Evolutionary conservation across 1,140 invertebrate species (phyloP).

Genomic region (Ceratina calcarata): DNA sequence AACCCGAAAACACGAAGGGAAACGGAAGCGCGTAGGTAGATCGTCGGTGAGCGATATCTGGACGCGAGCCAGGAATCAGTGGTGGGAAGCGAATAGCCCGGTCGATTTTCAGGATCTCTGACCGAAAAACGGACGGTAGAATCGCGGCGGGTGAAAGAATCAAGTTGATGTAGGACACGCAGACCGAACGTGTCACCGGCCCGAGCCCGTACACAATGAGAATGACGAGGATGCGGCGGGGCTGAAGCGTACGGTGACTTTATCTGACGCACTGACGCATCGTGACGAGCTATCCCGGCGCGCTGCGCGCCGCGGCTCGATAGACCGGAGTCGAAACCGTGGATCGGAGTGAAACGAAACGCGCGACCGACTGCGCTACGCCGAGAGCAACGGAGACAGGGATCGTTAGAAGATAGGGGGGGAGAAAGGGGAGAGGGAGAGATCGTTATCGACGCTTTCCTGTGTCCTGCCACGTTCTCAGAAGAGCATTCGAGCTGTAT

Average conservation of each 20-base stretch:
- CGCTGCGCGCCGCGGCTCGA: slow-evolving; percentile 31
- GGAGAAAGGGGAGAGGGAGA: slow-evolving; percentile 49
- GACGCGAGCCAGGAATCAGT: neutral
- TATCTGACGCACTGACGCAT: slow-evolving; percentile 68
- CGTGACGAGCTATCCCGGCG: slow-evolving; percentile 57
- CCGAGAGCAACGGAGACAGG: slow-evolving; percentile 5
- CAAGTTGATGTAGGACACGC: slow-evolving; percentile 48
- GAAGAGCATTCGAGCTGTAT: slow-evolving; percentile 77
- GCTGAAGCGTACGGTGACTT: slow-evolving; percentile 56
- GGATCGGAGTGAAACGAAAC: slow-evolving; percentile 39
- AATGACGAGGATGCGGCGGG: slow-evolving; percentile 57
- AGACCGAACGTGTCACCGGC: slow-evolving; percentile 49
- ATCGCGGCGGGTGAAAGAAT: neutral
- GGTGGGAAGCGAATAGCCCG: neutral
- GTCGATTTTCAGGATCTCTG: slow-evolving; percentile 36
- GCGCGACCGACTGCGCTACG: neutral
- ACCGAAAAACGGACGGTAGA: neutral
- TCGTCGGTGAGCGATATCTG: neutral
- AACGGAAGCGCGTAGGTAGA: neutral
- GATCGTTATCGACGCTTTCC: slow-evolving; percentile 79
- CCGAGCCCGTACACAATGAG: slow-evolving; percentile 54
- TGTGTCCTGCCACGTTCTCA: slow-evolving; percentile 79
- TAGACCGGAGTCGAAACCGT: slow-evolving; percentile 55
- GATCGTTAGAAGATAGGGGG: slow-evolving; percentile 42
- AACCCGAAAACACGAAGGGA: too few relatives aligned